Conservation (phyloP, 2,888 invertebrate genomes). For the Malacosoma neustria region DNA sequence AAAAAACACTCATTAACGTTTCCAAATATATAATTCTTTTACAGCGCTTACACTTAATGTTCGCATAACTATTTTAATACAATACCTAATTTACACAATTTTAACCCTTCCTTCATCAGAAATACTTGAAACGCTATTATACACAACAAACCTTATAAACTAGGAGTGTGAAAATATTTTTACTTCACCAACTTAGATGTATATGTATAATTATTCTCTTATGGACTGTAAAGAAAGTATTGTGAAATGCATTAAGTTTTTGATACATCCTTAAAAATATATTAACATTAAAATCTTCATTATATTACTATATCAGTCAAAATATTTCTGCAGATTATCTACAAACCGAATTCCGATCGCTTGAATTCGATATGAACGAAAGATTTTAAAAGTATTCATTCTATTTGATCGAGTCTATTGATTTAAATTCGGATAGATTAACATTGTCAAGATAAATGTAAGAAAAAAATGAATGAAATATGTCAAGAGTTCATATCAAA, state of each 20-base stretch:
- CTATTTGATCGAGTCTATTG: slow-evolving; percentile 9
- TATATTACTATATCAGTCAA: slow-evolving; percentile 69
- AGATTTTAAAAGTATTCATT: no score
- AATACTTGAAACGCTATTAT: slow-evolving; percentile 63
- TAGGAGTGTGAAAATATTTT: slow-evolving; percentile 72
- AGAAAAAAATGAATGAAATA: no score
- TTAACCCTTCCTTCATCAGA: slow-evolving; percentile 60
- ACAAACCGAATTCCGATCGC: slow-evolving; percentile 30
- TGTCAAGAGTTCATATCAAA: no score
- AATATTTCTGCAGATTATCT: slow-evolving; percentile 61
- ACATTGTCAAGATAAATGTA: no score
- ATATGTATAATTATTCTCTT: slow-evolving; percentile 50
- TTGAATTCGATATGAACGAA: slow-evolving; percentile 14
- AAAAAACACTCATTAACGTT: slow-evolving; percentile 67
- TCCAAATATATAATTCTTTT: slow-evolving; percentile 72
- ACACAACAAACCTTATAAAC: slow-evolving; percentile 70
- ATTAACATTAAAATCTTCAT: slow-evolving; percentile 64
- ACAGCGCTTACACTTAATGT: slow-evolving; percentile 52
- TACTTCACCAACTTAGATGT: slow-evolving; percentile 60
- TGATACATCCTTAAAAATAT: slow-evolving; percentile 68
- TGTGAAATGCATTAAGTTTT: slow-evolving; percentile 72
- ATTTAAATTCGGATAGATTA: no score
- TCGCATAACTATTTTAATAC: slow-evolving; percentile 62
- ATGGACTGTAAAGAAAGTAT: slow-evolving; percentile 72
- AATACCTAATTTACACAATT: slow-evolving; percentile 65